phyloP scores from a whole-genome alignment of 2,888 invertebrate species.

The Tolmerus cingulatus region DNA sequence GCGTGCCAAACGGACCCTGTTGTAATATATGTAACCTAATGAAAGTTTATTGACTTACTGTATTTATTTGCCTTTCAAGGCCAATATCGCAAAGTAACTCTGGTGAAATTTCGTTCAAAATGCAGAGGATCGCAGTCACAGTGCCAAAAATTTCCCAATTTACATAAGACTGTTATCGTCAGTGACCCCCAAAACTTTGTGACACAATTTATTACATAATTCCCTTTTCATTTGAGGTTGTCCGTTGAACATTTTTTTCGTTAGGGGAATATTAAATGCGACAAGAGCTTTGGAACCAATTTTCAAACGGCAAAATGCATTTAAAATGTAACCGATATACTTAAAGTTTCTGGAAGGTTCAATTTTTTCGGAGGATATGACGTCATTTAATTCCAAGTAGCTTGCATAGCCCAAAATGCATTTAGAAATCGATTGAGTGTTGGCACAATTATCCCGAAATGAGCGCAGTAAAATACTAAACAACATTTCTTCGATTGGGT shows the following conservation, averaged over 20 bases:
- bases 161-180: neutral
- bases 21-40: neutral
- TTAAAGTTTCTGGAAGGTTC: neutral
- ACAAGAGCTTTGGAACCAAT: neutral
- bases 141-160: neutral
- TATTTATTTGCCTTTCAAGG: slow-evolving; percentile 17
- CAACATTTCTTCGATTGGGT: neutral
- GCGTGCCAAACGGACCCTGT: neutral
- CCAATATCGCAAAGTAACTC: slow-evolving; percentile 11
- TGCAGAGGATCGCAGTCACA: neutral
- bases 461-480: neutral
- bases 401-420: neutral
- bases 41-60: slow-evolving; percentile 8
- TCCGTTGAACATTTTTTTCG: neutral
- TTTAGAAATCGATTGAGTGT: neutral
- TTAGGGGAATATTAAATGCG: neutral
- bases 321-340: neutral
- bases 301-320: neutral
- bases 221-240: neutral
- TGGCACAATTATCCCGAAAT: neutral
- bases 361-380: neutral
- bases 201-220: neutral
- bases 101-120: neutral
- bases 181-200: slow-evolving; percentile 11
- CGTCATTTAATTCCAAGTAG: neutral